Percentiles rank a stretch among this genome's conserved stretches.
These are phyloP conservation scores for Habroteleia sp. DNA, from an alignment of 2,888 invertebrate genomes.

Conservation along the genomic window DNA sequence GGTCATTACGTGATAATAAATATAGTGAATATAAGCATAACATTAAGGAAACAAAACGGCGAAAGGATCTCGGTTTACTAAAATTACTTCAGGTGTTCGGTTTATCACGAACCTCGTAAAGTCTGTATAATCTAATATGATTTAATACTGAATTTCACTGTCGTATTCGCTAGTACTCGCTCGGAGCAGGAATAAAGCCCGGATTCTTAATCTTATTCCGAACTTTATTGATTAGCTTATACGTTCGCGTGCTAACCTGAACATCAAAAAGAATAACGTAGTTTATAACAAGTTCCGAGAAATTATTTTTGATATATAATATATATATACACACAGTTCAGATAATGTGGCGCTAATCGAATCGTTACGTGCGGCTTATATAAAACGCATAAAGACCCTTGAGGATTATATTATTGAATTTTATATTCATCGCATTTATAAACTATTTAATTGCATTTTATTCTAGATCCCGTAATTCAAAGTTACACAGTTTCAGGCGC, in stretches of 20 bases:
- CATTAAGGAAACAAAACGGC: conserved; percentile 27
- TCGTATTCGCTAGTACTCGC: conserved; percentile 9
- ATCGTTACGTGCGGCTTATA: conserved; percentile 28
- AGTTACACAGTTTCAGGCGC: no score
- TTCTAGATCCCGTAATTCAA: no score
- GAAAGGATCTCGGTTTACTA: conserved; percentile 20
- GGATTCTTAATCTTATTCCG: conserved; percentile 23
- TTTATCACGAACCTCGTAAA: conserved; percentile 44
- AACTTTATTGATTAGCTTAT: conserved; percentile 26
- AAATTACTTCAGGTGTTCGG: conserved; percentile 31
- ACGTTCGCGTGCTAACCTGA: not conserved
- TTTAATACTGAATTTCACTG: conserved; percentile 39
- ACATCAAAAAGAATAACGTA: conserved; percentile 6
- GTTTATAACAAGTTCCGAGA: conserved; percentile 11
- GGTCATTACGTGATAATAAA: conserved; percentile 21
- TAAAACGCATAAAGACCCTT: conserved; percentile 16
- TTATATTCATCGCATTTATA: no score
- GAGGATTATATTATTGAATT: no score
- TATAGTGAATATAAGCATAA: conserved; percentile 11
- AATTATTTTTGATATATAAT: conserved; percentile 24
- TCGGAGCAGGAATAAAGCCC: conserved; percentile 28
- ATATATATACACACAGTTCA: conserved; percentile 4
- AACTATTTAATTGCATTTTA: no score
- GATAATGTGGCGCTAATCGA: conserved; percentile 21
- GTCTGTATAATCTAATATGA: conserved; percentile 30